phyloP scores from a whole-genome alignment of 2,797 vertebrate genomes.

The Malurus splendens region DNA sequence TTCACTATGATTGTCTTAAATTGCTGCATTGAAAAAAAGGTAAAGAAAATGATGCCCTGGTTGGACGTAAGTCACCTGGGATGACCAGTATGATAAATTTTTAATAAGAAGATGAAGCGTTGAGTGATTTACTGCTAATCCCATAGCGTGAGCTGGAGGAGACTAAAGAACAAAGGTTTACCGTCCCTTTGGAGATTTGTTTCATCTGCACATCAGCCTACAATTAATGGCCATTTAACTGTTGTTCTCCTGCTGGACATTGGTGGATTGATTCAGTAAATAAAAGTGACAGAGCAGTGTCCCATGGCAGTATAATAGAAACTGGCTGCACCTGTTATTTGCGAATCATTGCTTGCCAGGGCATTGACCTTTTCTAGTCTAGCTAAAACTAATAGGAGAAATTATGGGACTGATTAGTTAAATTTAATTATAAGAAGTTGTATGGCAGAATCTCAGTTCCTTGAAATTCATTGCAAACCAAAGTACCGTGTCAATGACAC shows the following conservation, averaged over 20 bases:
- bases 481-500: not conserved
- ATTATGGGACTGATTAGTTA: slow-evolving; percentile 63
- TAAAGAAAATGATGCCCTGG: not conserved
- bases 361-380: slow-evolving; percentile 72
- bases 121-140: slow-evolving; percentile 72
- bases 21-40: not conserved
- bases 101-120: slow-evolving; percentile 68
- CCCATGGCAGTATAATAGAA: slow-evolving; percentile 67
- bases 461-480: not conserved
- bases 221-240: slow-evolving; percentile 82
- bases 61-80: slow-evolving; percentile 33
- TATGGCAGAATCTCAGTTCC: slow-evolving; percentile 20
- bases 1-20: not conserved
- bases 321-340: slow-evolving; percentile 80
- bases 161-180: slow-evolving; percentile 78
- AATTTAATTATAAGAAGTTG: slow-evolving; percentile 34
- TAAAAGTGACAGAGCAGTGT: slow-evolving; percentile 79
- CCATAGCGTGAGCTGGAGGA: slow-evolving; percentile 57
- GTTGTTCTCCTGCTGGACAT: slow-evolving; percentile 78
- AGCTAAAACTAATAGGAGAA: slow-evolving; percentile 70
- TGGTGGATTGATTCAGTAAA: slow-evolving; percentile 83
- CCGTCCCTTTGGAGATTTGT: slow-evolving; percentile 74
- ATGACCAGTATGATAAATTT: slow-evolving; percentile 58
- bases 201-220: slow-evolving; percentile 79
- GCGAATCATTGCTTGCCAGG: slow-evolving; percentile 73